Base-by-base conservation (phyloP, 2,797 vertebrate genomes). In the Threskiornis aethiopicus region DNA sequence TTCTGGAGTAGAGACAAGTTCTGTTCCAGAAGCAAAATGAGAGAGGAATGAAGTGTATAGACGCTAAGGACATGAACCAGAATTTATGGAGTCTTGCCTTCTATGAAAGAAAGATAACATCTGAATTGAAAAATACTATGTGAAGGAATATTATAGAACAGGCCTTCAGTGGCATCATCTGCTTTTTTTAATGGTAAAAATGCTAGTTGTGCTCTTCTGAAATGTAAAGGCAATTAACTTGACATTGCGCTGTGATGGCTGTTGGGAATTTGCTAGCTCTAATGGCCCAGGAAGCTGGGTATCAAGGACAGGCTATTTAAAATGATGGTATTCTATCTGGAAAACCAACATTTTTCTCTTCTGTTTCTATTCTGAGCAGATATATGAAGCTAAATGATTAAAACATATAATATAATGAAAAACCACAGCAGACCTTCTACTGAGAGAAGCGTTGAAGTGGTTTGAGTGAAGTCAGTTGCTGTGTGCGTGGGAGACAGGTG, bases 141-240 rank as follows among this genome's bases (percentile, higher is more conserved):
- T 72, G 82, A 88, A 84, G 42, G 11, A 65, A 18, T 72, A 19
- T 51, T 86, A 26, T 2, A 76, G 84, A 89, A 11, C 65, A 76
- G 58, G 46, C 57, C 35, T 89, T 91, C 31, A 39, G 49, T 83
- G 54, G 81, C 57, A 67, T 62, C 0, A 0, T 69, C 69, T 91
- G 37, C 3, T 17, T 66, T 86, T 55, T 84, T 84, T 84, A 87
- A 79, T 84, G 90, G 79, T 47, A 94, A 58, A 93, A 86, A 79
- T 46, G 54, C 49, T 80, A 57, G 76, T 47, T 91, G 35, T 92
- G 55, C 87, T 88, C 37, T 91, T 85, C 42, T 62, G 89, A 92
- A 91, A 79, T 35, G 55, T 73, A 84, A 92, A 91, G 82, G 51
- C 90, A 91, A 92, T 93, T 95, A 95, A 87, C 62, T 88, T 81